Base-by-base conservation (phyloP, 2,797 vertebrate species). In the Notoglanidium macrostoma region DNA sequence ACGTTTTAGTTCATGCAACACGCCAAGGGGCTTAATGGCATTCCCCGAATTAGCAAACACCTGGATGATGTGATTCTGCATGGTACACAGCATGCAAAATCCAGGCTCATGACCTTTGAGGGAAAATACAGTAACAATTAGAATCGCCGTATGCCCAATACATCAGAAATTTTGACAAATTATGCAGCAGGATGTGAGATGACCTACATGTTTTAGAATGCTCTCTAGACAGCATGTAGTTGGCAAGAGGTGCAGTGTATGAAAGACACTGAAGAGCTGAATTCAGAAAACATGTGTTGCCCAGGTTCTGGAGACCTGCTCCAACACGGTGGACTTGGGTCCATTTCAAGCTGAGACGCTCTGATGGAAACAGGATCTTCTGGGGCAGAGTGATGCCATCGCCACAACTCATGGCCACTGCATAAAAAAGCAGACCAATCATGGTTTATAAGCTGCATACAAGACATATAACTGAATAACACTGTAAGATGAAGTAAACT, bases 61-160 rank as follows among this genome's bases (percentile, higher is more conserved):
- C 92, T 98, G 97, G 91, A 96, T 98, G 89, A 98, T 95, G 90
- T 99, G 98, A 86, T 97, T 96, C 92, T 99, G 97, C 98, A 99
- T 98, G 0, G 96, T 98, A 86, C 98, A 99, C 98, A 99, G 98
- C 98, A 99, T 99, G 93, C 98, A 99, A 92, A 99, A 99, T 0
- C 97, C 98, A 86, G 97, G 95, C 72, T 97, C 97, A 0, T 97
- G 96, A 96, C 98, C 98, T 99, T 88, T 54, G 17, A 35, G n/a
- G 5, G 29, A 32, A 70, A 57, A 49, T 11, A 59, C 12, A 63
- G 6, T 55, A 57, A 88, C 23, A 5, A 73, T 84, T 29, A 86
- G 83, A 67, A 88, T 26, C 44, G 78, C n/a, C 2, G 17, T 6
- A 61, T 46, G 1, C 15, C 9, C 76, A 79, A 85, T 15, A 40